A percentile compares a stretch with the other conserved stretches of the same genome.
phyloP scores from a whole-genome alignment of 2,113 vertebrate genomes.

The Noturus placidus region DNA sequence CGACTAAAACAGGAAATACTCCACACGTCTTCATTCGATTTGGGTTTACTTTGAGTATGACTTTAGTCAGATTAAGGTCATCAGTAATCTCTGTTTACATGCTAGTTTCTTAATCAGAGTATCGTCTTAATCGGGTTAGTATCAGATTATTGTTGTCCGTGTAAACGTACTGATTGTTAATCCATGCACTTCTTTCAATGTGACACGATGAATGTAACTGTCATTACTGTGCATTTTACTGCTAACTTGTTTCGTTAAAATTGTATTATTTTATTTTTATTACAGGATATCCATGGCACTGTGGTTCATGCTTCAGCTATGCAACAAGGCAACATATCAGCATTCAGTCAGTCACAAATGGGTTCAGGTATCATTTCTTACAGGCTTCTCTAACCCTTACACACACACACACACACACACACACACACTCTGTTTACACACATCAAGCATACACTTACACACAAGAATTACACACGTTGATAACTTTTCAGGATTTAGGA shows the following conservation, averaged over 20 bases:
- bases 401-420: background rate
- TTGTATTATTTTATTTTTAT: background rate
- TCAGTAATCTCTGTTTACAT: too few relatives aligned
- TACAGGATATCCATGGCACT: slow-evolving; percentile 85
- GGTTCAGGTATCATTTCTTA: slow-evolving; percentile 78
- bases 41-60: too few relatives aligned
- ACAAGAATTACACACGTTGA: background rate
- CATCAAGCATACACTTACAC: background rate
- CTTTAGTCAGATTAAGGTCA: too few relatives aligned
- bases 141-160: too few relatives aligned
- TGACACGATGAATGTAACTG: background rate
- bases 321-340: slow-evolving; percentile 91
- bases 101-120: too few relatives aligned
- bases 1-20: too few relatives aligned
- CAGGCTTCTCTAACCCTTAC: background rate
- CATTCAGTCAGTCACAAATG: slow-evolving; percentile 79
- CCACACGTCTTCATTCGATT: too few relatives aligned
- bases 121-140: too few relatives aligned
- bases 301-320: slow-evolving; percentile 88
- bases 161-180: background rate
- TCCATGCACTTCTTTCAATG: background rate
- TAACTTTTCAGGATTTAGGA: too few relatives aligned
- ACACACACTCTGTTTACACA: background rate
- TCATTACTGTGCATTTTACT: background rate
- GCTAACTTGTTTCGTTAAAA: background rate